Evolutionary conservation across 2,113 vertebrate species (phyloP), one percentile per base, ranked within the genome.

Genomic region (Mionectes macconnelli): DNA sequence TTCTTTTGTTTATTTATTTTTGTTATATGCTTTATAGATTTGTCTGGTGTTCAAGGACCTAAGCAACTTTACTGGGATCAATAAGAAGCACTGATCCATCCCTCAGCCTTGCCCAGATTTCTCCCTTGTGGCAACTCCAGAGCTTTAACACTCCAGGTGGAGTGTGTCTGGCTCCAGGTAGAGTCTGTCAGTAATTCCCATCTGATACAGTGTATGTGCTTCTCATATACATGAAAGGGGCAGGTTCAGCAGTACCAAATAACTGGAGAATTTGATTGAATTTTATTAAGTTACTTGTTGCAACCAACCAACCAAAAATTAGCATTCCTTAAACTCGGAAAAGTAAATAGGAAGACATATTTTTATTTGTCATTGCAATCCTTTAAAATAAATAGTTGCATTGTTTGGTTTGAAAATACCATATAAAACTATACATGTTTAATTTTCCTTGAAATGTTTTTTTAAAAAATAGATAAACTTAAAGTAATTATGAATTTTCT

Each of bases 161-260:
- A 94, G 28, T 85, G 25, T 57, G 82, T 92, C 92, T 94, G 88
- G 83, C 95, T 94, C 85, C 94, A 94, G 92, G 92, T 93, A 88
- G 81, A 87, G 37, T 83, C 81, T 92, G 90, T 93, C 94, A 88
- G 84, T 96, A 93, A 73, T 90, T 91, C 88, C 94, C 50, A 62
- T 86, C 67, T 91, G 76, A 81, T 72, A 70, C 12, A 40, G 66
- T 69, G 28, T 67, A 87, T 55, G 14, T 95, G 60, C 89, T 93
- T 93, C 94, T 91, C 59, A 79, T 82, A 79, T 18, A 47, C 11
- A n/a, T 31, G 24, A 79, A 94, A 85, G 84, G 87, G 52, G 27
- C 21, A 84, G 39, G 14, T 68, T 89, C 66, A 91, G 66, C 81
- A 87, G 35, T 59, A 89, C 39, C 33, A 91, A 78, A 72, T 44